Evolutionary conservation across 2,888 invertebrate genomes (phyloP), one percentile per base, ranked within the genome.

Genomic region (Epirrhoe tristata): DNA sequence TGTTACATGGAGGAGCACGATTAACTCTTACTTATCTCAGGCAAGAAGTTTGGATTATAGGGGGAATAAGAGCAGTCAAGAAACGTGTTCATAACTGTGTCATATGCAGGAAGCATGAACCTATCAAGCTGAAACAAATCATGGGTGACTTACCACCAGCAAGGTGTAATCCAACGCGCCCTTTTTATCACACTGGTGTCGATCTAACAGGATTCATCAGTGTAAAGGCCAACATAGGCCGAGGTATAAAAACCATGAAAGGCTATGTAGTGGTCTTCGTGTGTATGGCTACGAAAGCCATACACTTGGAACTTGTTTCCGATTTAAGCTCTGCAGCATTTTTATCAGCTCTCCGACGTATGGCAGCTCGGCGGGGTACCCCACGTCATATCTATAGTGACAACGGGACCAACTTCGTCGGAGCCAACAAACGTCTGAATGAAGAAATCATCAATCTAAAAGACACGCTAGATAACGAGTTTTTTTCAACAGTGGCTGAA

Each of bases 331-430:
- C 16, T 6, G 17, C 51, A 14, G 14, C 51, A 51, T 51, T 51
- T 10, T 16, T 51, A 51, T 16, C 51, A 51, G 17, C 51, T 5
- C 17, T 51, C 16, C 14, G 51, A 10, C 14, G 51, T 14, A 51
- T 51, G 51, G 51, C 51, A 51, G 51, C 51, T 6, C 51, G 51
- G 8, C 51, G 51, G 5, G 51, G 51, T 4, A 17, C 51, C 14
- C 51, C 51, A 6, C 14, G 16, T 7, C 51, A 51, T 17, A 51
- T 51, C 17, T 51, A 51, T 17, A 16, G 16, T 17, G 51, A 51
- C 51, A 51, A 51, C 17, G 51, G 51, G 16, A 51, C 51, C 6
- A 51, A 51, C 51, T 51, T 51, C 16, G 51, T 51, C 8, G 51
- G 51, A 16, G 51, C 51, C 14, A 51, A 51, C 17, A 51, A 51